Evolutionary conservation across 2,113 vertebrate species (phyloP).

Genomic region (Hemiprocne comata): DNA sequence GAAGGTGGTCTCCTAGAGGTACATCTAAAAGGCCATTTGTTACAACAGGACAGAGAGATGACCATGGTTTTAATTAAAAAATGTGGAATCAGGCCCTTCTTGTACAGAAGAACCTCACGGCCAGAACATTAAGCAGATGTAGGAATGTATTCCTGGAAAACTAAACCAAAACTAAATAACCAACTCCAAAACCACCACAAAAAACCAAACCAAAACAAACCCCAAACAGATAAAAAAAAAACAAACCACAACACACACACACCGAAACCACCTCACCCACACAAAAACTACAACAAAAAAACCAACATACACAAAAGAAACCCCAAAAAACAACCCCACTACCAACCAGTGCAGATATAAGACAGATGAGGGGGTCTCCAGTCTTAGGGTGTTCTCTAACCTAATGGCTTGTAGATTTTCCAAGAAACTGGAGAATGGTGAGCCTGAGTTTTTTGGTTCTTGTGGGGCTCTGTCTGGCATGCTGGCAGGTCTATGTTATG

Average conservation of each 20-base stretch:
- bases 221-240: too few relatives aligned
- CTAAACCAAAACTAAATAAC: too few relatives aligned
- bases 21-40: neutral
- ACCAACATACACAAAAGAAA: too few relatives aligned
- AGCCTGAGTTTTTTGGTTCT: neutral
- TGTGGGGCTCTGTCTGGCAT: neutral
- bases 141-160: neutral
- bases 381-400: neutral
- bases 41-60: neutral
- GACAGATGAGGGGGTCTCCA: neutral
- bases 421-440: neutral
- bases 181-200: neutral
- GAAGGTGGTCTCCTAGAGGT: neutral
- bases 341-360: neutral
- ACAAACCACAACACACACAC: too few relatives aligned
- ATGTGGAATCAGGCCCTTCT: neutral
- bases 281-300: too few relatives aligned
- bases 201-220: neutral
- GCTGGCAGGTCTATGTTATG: rapidly evolving
- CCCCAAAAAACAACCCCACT: too few relatives aligned
- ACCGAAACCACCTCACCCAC: too few relatives aligned
- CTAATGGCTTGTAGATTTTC: neutral
- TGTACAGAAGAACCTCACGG: neutral
- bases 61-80: neutral
- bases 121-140: neutral